Percentiles rank a stretch among this genome's conserved stretches.
phyloP scores from a whole-genome alignment of 2,797 vertebrate species.

The Bradypodion pumilum region DNA sequence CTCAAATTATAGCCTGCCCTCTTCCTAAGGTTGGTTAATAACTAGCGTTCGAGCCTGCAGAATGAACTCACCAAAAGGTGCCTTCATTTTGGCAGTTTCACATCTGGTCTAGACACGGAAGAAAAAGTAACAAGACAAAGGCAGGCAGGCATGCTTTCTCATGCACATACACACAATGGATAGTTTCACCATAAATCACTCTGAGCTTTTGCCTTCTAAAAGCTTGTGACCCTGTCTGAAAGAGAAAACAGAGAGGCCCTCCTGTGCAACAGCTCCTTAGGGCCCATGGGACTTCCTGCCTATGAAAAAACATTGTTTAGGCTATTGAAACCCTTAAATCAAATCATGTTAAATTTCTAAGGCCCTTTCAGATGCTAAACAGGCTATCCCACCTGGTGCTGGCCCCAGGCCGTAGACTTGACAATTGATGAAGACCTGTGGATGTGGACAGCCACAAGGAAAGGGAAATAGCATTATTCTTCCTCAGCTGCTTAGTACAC shows the following conservation, averaged over 20 bases:
- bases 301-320: not conserved
- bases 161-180: not conserved
- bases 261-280: not conserved
- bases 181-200: not conserved
- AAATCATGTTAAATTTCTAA: not conserved
- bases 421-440: not conserved
- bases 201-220: not conserved
- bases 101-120: no score
- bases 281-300: not conserved
- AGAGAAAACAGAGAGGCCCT: not conserved
- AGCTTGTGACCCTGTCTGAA: not conserved
- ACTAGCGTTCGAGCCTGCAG: no score
- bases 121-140: no score
- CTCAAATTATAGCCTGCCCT: no score
- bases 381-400: not conserved
- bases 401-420: fast-evolving
- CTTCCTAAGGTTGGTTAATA: no score
- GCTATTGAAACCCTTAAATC: slow-evolving; percentile 7
- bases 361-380: slow-evolving; percentile 22
- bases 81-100: no score
- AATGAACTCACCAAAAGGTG: no score
- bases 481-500: not conserved
- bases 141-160: not conserved
- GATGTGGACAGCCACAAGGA: not conserved
- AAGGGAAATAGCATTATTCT: not conserved